Evolutionary conservation across 2,888 invertebrate species (phyloP), one percentile per base, ranked within the genome.

Genomic region (Phengaris arion): DNA sequence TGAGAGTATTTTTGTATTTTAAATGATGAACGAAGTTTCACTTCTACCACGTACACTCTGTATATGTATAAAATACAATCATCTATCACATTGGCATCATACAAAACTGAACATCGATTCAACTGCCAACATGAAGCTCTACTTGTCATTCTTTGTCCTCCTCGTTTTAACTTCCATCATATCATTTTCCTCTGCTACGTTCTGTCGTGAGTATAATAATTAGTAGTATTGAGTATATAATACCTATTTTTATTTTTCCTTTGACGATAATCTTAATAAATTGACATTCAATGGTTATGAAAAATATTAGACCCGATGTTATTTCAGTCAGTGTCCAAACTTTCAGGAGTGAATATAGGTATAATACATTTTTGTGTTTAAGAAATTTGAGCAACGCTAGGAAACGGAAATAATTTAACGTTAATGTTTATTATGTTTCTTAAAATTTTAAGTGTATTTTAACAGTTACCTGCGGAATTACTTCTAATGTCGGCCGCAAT

Each of bases 61-160:
- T 22, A 22, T 1, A 22, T n/a, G 57, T 15, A 57, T 57, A 57
- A 57, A 57, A 7, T 57, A 5, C 2, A 7, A 9, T 7, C 7
- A 57, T 57, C 15, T n/a, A n/a, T 15, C 57, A 15, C 57, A 2
- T 8, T 3, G 8, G 6, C 15, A 57, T 55, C 15, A 15, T 57
- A 15, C 2, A 57, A 57, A 13, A 46, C 12, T 68, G 35, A 68
- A 5, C 45, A 45, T 35, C 10, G 64, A 7, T 45, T 6, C 2
- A 68, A n/a, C 45, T 46, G 10, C 68, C 13, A 45, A n/a, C 45
- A 68, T 68, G 46, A 68, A 68, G 68, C 46, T 68, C 46, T 68
- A 68, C 46, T n/a, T 68, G 7, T 13, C 68, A n/a, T 8, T 68
- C 9, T 45, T 46, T 46, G 12, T 46, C 1, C 35, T 68, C 2